phyloP scores from a whole-genome alignment of 2,888 invertebrate genomes.

The Cryptocephalus primarius region DNA sequence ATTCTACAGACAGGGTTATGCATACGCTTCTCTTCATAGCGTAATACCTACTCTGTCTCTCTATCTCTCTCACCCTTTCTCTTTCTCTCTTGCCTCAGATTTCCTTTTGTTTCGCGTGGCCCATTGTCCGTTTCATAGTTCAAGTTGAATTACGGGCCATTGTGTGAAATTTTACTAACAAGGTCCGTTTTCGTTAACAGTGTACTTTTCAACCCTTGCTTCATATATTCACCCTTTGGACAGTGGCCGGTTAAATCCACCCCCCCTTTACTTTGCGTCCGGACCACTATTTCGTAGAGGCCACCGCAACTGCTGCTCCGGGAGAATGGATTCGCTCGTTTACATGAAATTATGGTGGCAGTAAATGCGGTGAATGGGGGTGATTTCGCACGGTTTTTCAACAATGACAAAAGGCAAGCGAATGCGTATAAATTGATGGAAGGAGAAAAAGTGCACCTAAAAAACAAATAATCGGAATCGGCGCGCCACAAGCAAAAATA shows the following conservation, averaged over 20 bases:
- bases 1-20: too few species aligned
- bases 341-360: constrained; percentile 7
- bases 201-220: constrained; percentile 34
- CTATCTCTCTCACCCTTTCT: too few species aligned
- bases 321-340: constrained; percentile 9
- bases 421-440: neutral
- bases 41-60: too few species aligned
- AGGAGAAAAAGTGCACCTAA: neutral
- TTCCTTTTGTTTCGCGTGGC: neutral
- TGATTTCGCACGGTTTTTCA: too few species aligned
- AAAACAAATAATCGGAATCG: neutral
- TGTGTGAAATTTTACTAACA: constrained; percentile 27
- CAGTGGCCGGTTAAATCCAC: constrained; percentile 35
- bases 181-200: constrained; percentile 27
- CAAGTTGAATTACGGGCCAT: constrained; percentile 23
- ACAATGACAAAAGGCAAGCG: too few species aligned
- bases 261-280: constrained; percentile 20
- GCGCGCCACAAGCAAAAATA: neutral
- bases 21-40: too few species aligned
- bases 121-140: constrained; percentile 20
- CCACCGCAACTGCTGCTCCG: constrained; percentile 8
- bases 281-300: constrained; percentile 20
- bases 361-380: too few species aligned
- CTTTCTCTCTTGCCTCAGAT: neutral
- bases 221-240: constrained; percentile 36